A percentile compares a stretch with the other conserved stretches of the same genome.
Evolutionary conservation across 2,797 vertebrate genomes (phyloP).

Genomic region (Rousettus madagascariensis): DNA sequence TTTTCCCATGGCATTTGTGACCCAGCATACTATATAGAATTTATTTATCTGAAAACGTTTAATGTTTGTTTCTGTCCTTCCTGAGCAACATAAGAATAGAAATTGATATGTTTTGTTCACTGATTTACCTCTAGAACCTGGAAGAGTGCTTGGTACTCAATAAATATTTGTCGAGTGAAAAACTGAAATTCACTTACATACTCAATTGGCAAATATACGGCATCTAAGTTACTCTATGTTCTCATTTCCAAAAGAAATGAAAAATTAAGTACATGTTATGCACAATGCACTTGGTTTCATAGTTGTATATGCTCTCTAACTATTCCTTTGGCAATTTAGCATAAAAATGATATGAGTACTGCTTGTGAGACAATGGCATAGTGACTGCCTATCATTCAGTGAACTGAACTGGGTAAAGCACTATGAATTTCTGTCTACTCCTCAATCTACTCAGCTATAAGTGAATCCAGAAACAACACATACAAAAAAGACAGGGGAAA

Average conservation of each 20-base stretch:
- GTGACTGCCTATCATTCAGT: background rate
- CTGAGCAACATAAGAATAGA: background rate
- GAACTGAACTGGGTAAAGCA: background rate
- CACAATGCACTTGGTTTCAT: background rate
- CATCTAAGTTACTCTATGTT: background rate
- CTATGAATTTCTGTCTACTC: background rate
- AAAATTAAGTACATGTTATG: background rate
- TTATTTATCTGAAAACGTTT: slow-evolving; percentile 9
- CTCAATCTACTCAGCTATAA: background rate
- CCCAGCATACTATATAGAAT: background rate
- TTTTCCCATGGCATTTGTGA: background rate
- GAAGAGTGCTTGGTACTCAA: background rate
- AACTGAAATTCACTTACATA: background rate
- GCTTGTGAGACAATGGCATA: background rate
- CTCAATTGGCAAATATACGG: background rate
- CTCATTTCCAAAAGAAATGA: slow-evolving; percentile 6
- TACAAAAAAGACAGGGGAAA: background rate
- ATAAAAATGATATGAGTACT: background rate
- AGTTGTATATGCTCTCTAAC: background rate
- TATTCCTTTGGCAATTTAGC: background rate
- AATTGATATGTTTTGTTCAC: slow-evolving; percentile 18
- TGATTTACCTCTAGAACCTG: background rate
- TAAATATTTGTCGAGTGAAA: slow-evolving; percentile 15
- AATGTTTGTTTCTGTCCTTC: background rate
- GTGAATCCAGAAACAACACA: slow-evolving; percentile 21